Evolutionary conservation across 2,113 vertebrate species (phyloP).

Genomic region (Thalassoma bifasciatum): DNA sequence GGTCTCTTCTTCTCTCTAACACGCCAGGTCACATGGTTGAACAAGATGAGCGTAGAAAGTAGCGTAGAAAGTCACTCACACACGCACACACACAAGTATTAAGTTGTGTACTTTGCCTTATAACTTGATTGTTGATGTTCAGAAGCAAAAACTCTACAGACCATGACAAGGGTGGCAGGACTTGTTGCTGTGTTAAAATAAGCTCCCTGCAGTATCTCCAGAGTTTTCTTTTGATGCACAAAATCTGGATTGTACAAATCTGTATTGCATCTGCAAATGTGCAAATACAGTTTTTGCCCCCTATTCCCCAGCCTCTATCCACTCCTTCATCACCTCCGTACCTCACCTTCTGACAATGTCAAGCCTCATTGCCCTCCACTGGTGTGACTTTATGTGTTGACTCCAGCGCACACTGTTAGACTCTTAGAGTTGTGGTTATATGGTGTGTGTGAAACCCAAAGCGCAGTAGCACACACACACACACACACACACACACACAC

Average conservation of each 20-base stretch:
- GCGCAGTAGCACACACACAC: conserved; percentile 9
- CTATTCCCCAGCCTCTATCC: conserved; percentile 1
- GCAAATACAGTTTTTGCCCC: neutral
- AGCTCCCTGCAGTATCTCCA: too few species aligned
- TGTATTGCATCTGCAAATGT: neutral
- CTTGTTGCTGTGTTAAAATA: too few species aligned
- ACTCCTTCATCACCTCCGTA: conserved; percentile 16
- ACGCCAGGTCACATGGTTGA: conserved; percentile 52
- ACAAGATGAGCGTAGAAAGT: conserved; percentile 34
- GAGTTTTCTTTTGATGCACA: too few species aligned
- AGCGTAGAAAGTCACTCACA: neutral
- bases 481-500: conserved; percentile 22
- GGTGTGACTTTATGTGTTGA: conserved; percentile 54
- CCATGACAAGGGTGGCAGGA: too few species aligned
- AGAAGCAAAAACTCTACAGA: too few species aligned
- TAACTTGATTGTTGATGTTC: too few species aligned
- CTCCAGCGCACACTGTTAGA: conserved; percentile 38
- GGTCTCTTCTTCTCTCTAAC: conserved; percentile 52
- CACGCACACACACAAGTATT: too few species aligned
- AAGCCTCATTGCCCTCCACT: conserved; percentile 48
- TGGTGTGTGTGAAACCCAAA: conserved; percentile 24
- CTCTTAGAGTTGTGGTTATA: conserved; percentile 47
- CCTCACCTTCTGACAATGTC: conserved; percentile 26
- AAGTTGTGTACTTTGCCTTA: too few species aligned
- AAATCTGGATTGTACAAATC: too few species aligned